Percentiles rank a stretch among this genome's conserved stretches.
These are phyloP conservation scores for Laupala kohalensis DNA, from an alignment of 1,140 invertebrate genomes.

Conservation along the genomic window DNA sequence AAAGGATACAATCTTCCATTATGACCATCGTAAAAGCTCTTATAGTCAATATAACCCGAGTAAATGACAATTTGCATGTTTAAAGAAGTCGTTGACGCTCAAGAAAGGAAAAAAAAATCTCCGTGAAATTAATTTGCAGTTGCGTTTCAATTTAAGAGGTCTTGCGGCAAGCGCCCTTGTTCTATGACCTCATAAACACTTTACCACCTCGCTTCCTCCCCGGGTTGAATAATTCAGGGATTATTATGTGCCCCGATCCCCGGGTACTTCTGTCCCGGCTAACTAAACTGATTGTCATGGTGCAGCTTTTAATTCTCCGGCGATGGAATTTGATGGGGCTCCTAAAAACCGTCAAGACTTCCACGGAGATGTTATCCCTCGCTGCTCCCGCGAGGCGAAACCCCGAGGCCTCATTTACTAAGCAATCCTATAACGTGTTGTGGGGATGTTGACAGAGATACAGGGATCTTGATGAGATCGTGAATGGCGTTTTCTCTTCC, in stretches of 20 bases:
- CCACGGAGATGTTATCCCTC: neutral
- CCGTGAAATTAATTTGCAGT: neutral
- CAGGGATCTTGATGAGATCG: too few species aligned
- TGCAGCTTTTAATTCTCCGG: neutral
- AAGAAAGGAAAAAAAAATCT: neutral
- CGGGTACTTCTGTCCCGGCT: neutral
- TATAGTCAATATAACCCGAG: neutral
- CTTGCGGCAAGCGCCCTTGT: neutral
- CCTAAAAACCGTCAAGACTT: neutral
- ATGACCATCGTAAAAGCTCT: neutral
- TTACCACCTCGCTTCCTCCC: neutral
- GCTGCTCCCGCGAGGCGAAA: neutral
- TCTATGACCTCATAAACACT: neutral
- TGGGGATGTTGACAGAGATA: neutral
- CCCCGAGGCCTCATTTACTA: neutral
- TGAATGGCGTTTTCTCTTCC: too few species aligned
- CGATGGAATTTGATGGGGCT: neutral
- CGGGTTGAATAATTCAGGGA: neutral
- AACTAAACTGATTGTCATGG: neutral
- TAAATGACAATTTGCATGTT: neutral
- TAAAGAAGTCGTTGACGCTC: neutral
- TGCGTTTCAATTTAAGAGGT: neutral
- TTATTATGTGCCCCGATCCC: neutral
- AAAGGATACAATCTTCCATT: neutral
- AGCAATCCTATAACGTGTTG: neutral